Evolutionary conservation across 2,113 vertebrate species (phyloP), one percentile per base, ranked within the genome.

Genomic region (Hippolais icterina): DNA sequence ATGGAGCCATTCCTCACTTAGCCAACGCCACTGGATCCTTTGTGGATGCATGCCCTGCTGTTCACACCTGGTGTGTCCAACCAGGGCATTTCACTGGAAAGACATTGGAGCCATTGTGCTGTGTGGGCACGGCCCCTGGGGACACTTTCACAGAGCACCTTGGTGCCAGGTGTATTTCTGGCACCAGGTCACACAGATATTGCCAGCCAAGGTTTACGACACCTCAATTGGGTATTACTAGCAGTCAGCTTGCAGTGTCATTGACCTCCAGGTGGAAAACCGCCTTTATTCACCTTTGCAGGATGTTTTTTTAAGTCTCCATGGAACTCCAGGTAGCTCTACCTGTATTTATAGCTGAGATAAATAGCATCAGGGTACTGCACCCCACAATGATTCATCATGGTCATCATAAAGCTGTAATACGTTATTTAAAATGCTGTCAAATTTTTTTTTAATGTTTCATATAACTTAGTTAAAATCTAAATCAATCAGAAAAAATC

Each of bases 201-300:
- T 0, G 0, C 57, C 74, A 79, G 49, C 7, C 57, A 65, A 33
- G 42, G 57, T 94, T 92, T 86, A 72, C 5, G 0, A 24, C 46
- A 20, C 15, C 57, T 65, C 57, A 5, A 0, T 17, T 33, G 29
- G 66, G 57, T 52, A 29, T 50, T 72, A n/a, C 66, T 53, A 37
- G 37, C 53, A 83, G 72, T 29, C 29, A 66, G 37, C 15, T 89
- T 44, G 20, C 23, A 50, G 68, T 0, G 1, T 18, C 77, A 66
- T 15, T 86, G 78, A 68, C 31, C 78, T 96, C 35, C 75, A 57
- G 44, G 65, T 47, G 57, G 61, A 75, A 87, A 94, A 47, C 35
- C 39, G 56, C 50, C n/a, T 89, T 70, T 74, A 29, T 42, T 70
- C 64, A 50, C 35, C 72, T 81, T 42, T 84, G n/a, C 64, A 70